phyloP scores from a whole-genome alignment of 2,888 invertebrate genomes.

The Lepas anatifera region DNA sequence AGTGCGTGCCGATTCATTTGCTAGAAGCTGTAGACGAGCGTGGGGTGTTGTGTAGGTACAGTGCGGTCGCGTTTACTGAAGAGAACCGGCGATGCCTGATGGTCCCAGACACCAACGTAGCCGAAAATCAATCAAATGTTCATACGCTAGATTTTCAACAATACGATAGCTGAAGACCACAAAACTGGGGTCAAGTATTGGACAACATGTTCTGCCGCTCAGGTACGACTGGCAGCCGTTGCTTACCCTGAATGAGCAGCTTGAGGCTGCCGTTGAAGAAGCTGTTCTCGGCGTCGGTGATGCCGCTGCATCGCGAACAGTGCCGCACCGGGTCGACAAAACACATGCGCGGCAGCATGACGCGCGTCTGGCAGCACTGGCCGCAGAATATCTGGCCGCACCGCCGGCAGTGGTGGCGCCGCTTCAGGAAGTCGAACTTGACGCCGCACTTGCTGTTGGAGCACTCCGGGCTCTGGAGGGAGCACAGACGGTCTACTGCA shows the following conservation, averaged over 20 bases:
- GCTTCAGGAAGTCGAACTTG: constrained; percentile 37
- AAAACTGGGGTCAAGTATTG: too few species aligned
- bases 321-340: constrained; percentile 41
- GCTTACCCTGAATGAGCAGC: constrained; percentile 33
- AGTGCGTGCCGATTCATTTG: too few species aligned
- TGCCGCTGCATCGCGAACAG: constrained; percentile 34
- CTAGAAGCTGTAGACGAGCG: too few species aligned
- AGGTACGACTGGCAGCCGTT: neutral
- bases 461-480: constrained; percentile 31
- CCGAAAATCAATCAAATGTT: too few species aligned
- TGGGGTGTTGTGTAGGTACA: too few species aligned
- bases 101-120: too few species aligned
- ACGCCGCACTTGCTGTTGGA: constrained; percentile 33
- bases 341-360: constrained; percentile 38
- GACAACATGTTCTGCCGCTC: too few species aligned
- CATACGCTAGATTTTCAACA: too few species aligned
- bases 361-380: constrained; percentile 34
- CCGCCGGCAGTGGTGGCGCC: constrained; percentile 41
- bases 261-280: constrained; percentile 40
- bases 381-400: constrained; percentile 40
- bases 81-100: too few species aligned
- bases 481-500: too few species aligned
- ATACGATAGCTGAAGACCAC: too few species aligned
- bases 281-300: constrained; percentile 36
- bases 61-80: too few species aligned